Percentiles rank a stretch among this genome's conserved stretches.
These are phyloP conservation scores for Pseudolaguvia tuberculata DNA, from an alignment of 2,113 vertebrate genomes.

Conservation along the genomic window DNA sequence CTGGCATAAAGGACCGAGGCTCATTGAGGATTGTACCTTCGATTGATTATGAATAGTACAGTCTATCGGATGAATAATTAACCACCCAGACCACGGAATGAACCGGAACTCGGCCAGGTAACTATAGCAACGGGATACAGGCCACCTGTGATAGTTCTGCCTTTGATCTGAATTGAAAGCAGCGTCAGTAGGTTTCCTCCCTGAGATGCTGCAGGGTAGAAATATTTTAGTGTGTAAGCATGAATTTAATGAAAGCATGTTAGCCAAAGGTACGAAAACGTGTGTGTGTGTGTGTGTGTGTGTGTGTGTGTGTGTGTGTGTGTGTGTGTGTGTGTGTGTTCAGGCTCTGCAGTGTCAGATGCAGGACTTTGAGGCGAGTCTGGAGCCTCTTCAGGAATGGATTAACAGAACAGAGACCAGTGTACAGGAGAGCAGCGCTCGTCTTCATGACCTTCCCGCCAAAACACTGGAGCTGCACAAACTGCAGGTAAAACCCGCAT, in stretches of 20 bases:
- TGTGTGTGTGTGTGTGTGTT: constrained; percentile 8
- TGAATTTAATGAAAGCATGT: constrained; percentile 8
- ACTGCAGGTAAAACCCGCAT: constrained; percentile 83
- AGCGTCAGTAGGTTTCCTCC: neutral
- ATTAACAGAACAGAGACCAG: constrained; percentile 77
- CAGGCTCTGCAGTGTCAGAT: constrained; percentile 90
- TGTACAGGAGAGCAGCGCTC: constrained; percentile 80
- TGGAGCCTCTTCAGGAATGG: constrained; percentile 88
- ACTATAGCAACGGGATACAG: too few species aligned
- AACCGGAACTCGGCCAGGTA: too few species aligned
- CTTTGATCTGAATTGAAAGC: neutral
- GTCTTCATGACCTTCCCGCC: constrained; percentile 84
- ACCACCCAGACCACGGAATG: too few species aligned
- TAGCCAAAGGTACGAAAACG: neutral
- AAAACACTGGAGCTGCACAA: constrained; percentile 89
- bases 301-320: constrained; percentile 4
- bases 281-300: too few species aligned
- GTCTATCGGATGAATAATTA: too few species aligned
- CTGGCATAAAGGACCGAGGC: too few species aligned
- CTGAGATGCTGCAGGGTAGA: neutral
- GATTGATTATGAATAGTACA: too few species aligned
- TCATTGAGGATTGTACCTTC: too few species aligned
- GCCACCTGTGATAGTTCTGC: neutral
- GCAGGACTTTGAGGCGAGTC: constrained; percentile 87
- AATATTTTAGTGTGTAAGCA: neutral